Conservation (phyloP, 2,113 vertebrate genomes). For the Manacus vitellinus region DNA sequence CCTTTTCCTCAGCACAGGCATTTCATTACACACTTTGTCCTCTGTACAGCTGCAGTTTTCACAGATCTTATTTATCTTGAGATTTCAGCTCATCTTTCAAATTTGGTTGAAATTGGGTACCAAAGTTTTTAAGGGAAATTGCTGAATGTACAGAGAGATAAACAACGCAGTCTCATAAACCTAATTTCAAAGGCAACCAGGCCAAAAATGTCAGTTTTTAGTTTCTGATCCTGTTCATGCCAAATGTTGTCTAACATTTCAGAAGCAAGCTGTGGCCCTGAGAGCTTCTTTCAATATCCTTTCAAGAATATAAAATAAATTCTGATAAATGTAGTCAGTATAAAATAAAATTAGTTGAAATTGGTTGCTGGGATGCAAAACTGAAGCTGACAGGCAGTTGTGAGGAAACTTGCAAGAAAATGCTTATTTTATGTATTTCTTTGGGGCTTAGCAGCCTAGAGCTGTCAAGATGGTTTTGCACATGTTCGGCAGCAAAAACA, state of each 20-base stretch:
- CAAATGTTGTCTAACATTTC: conserved; percentile 43
- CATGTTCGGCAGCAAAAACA: conserved; percentile 18
- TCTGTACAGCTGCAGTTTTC: conserved; percentile 41
- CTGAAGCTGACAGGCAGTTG: conserved; percentile 52
- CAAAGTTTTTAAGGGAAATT: background rate
- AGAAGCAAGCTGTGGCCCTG: conserved; percentile 8
- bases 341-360: conserved; percentile 53
- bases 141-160: conserved; percentile 22
- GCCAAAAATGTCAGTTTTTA: background rate
- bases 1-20: background rate
- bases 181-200: background rate
- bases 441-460: conserved; percentile 47
- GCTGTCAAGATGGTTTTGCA: conserved; percentile 62
- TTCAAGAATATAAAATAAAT: conserved; percentile 43
- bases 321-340: conserved; percentile 44
- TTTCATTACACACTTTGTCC: background rate
- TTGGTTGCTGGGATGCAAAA: conserved; percentile 64
- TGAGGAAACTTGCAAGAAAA: conserved; percentile 56
- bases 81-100: conserved; percentile 44
- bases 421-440: conserved; percentile 61
- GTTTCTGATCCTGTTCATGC: conserved; percentile 36
- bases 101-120: conserved; percentile 11
- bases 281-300: conserved; percentile 35
- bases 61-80: conserved; percentile 27
- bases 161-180: conserved; percentile 5